Evolutionary conservation across 2,888 invertebrate genomes (phyloP), one percentile per base, ranked within the genome.

Genomic region (Eupithecia insigniata): DNA sequence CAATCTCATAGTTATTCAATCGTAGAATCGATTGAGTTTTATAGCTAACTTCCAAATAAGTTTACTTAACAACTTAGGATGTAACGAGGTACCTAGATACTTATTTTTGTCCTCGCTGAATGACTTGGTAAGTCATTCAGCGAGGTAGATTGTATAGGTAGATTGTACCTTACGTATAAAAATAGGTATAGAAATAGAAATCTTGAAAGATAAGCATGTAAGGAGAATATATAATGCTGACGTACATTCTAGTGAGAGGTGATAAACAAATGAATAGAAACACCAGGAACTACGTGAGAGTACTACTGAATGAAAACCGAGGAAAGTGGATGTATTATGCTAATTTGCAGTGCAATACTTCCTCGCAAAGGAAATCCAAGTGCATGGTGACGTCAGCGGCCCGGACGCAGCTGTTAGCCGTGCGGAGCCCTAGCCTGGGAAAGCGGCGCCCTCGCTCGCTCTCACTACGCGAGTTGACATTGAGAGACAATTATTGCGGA

Each of bases 401-500:
- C 66, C 83, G 85, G 85, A 84, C 82, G 83, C 85, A 83, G 84
- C 85, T 83, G 85, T 81, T 82, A 76, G 72, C 69, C 71, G 70
- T 65, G 69, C 67, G 70, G 75, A 76, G 80, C 82, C 82, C 84
- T 80, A 79, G 84, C 85, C 86, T 89, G 89, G 92, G 91, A 92
- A 90, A 88, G 81, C 81, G 83, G 76, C 86, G 85, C 87, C 88
- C 88, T 82, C 84, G 81, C 79, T 74, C 76, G 74, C 83, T 83
- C 84, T 81, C 83, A 79, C 79, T 75, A 76, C 78, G 76, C 79
- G 77, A 74, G 71, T 69, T 81, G 88, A 84, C 87, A 89, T 88
- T 88, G 86, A 84, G 85, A 85, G 83, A 81, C 88, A 85, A 87
- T 55, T 55, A 86, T 85, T 86, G 83, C 84, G 85, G 89, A 88